Percentiles rank a stretch among this genome's conserved stretches.
Conservation (phyloP, 2,113 vertebrate species). For the Eleginops maclovinus region DNA sequence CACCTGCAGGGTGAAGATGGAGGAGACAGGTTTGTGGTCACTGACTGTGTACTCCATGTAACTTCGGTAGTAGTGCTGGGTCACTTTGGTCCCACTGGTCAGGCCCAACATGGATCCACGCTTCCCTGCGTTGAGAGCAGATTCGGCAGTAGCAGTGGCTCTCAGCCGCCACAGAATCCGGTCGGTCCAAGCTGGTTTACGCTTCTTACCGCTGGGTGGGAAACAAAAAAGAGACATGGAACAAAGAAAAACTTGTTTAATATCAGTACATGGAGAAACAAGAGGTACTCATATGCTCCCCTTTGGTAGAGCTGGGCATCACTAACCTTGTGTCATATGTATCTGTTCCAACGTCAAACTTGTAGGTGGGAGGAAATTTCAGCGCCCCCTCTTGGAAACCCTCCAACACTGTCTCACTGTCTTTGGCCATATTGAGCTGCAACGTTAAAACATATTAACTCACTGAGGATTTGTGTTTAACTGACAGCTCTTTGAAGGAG, state of each 20-base stretch:
- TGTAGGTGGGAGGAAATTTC: slow-evolving; percentile 96
- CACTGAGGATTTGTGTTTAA: not conserved
- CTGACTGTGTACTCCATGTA: slow-evolving; percentile 95
- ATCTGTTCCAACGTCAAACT: slow-evolving; percentile 97
- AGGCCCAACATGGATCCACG: slow-evolving; percentile 76
- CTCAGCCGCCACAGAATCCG: slow-evolving; percentile 94
- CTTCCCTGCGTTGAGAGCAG: slow-evolving; percentile 74
- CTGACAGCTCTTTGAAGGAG: not conserved
- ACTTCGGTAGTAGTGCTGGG: slow-evolving; percentile 92
- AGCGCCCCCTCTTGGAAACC: slow-evolving; percentile 95
- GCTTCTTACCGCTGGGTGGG: slow-evolving; percentile 90
- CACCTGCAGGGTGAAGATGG: slow-evolving; percentile 94
- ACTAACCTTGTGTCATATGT: slow-evolving; percentile 96
- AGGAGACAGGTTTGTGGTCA: slow-evolving; percentile 97
- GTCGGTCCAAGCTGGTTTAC: slow-evolving; percentile 98
- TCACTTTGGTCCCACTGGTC: slow-evolving; percentile 85
- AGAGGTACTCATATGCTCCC: not conserved
- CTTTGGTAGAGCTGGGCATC: slow-evolving; percentile 8
- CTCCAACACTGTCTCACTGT: slow-evolving; percentile 90
- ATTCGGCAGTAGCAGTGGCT: slow-evolving; percentile 79
- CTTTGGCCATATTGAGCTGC: slow-evolving; percentile 96
- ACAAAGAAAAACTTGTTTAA: not conserved
- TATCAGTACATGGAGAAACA: not conserved
- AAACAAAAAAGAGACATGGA: slow-evolving; percentile 21
- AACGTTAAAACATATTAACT: slow-evolving; percentile 9